phyloP scores from a whole-genome alignment of 2,888 invertebrate species.

The Cantharis lateralis region DNA sequence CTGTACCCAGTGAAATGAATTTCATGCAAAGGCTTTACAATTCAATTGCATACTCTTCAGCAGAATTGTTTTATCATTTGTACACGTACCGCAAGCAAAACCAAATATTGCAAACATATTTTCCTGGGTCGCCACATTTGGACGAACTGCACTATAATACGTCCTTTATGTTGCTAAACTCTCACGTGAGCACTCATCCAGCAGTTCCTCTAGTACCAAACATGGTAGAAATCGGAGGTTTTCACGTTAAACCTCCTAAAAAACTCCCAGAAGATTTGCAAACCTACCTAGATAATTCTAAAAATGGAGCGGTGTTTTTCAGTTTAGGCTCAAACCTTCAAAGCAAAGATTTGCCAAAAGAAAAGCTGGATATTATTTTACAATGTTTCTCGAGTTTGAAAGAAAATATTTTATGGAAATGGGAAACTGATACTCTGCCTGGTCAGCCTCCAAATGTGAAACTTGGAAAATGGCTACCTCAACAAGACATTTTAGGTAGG shows the following conservation, averaged over 20 bases:
- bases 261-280: slow-evolving; percentile 40
- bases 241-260: slow-evolving; percentile 29
- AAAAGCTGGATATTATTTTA: slow-evolving; percentile 41
- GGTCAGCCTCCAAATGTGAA: slow-evolving; percentile 17
- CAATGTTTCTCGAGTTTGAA: slow-evolving; percentile 46
- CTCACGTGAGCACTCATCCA: slow-evolving; percentile 27
- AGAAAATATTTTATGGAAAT: slow-evolving; percentile 51
- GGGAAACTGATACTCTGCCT: slow-evolving; percentile 36
- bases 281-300: slow-evolving; percentile 43
- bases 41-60: neutral
- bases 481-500: slow-evolving; percentile 24
- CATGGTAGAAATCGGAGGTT: slow-evolving; percentile 36
- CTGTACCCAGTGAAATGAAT: neutral
- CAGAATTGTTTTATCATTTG: slow-evolving; percentile 8
- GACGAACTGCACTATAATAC: slow-evolving; percentile 31
- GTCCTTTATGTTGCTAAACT: slow-evolving; percentile 34
- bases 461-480: slow-evolving; percentile 24
- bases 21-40: slow-evolving; percentile 27
- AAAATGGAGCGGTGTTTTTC: slow-evolving; percentile 49
- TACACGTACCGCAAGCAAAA: slow-evolving; percentile 26
- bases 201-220: slow-evolving; percentile 33
- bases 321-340: slow-evolving; percentile 50
- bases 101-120: slow-evolving; percentile 29
- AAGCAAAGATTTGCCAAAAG: slow-evolving; percentile 40
- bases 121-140: slow-evolving; percentile 28